Evolutionary conservation across 2,888 invertebrate species (phyloP).

Genomic region (Macrosiphum euphorbiae): DNA sequence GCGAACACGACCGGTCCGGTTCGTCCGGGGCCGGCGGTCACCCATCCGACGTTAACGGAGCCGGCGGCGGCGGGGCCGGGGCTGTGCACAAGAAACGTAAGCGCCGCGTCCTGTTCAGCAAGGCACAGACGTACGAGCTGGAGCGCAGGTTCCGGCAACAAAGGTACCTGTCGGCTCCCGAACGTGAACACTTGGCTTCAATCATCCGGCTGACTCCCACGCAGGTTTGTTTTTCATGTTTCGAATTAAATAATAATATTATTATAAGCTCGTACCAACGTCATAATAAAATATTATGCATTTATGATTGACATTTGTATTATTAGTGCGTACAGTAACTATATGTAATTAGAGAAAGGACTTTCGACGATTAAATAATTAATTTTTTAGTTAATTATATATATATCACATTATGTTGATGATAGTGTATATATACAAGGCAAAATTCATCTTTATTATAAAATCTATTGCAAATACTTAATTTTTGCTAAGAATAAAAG

Average conservation of each 20-base stretch:
- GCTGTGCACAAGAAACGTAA: conserved; percentile 88
- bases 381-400: no score
- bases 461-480: no score
- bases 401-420: no score
- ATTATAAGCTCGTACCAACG: background rate
- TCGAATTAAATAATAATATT: background rate
- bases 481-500: no score
- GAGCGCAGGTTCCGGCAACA: conserved; percentile 96
- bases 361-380: no score
- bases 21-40: conserved; percentile 66
- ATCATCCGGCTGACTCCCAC: conserved; percentile 96
- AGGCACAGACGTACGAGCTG: conserved; percentile 96
- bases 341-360: no score
- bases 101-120: conserved; percentile 93
- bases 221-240: conserved; percentile 74
- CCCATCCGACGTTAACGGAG: conserved; percentile 71
- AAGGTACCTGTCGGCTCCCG: conserved; percentile 96
- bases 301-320: no score
- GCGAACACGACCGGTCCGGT: conserved; percentile 68
- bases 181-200: conserved; percentile 95
- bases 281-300: no score
- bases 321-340: no score
- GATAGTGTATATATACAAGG: no score
- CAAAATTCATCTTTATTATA: no score
- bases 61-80: background rate